These are phyloP conservation scores for Chloropsis cyanopogon DNA, from an alignment of 2,113 vertebrate species.

Conservation along the genomic window DNA sequence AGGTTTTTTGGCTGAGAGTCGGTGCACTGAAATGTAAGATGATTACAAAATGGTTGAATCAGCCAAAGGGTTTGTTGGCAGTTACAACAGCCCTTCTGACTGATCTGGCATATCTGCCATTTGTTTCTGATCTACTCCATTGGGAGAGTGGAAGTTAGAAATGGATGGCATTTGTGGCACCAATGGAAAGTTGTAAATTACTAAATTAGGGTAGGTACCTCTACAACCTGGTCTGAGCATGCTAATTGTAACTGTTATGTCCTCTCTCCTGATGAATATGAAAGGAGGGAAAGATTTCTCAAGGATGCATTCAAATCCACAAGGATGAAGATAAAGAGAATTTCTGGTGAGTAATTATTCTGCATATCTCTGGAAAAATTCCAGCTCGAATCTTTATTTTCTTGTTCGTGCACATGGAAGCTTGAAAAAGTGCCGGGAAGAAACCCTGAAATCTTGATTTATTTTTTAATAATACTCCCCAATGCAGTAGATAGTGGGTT, in stretches of 20 bases:
- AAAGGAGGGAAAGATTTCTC: not conserved
- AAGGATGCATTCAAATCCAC: not conserved
- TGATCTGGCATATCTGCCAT: not conserved
- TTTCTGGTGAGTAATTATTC: not conserved
- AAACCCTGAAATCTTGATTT: not conserved
- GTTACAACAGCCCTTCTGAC: not conserved
- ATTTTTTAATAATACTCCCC: not conserved
- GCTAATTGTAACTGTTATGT: not conserved
- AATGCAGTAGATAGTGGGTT: not conserved
- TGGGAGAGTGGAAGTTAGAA: not conserved
- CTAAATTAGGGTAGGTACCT: not conserved
- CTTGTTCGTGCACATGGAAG: not conserved
- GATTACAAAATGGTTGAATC: constrained; percentile 30
- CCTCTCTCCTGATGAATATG: not conserved
- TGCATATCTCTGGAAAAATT: not conserved
- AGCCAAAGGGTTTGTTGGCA: constrained; percentile 49
- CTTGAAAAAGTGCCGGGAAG: not conserved
- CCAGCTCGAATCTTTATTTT: not conserved
- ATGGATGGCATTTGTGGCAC: not conserved
- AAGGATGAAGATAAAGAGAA: not conserved
- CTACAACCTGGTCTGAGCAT: not conserved
- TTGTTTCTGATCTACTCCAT: not conserved
- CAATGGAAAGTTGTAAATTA: not conserved
- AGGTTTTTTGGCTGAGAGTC: constrained; percentile 7
- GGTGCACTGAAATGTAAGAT: not conserved